These are phyloP conservation scores for Lepus americanus DNA, from an alignment of 2,113 vertebrate species.

Conservation along the genomic window DNA sequence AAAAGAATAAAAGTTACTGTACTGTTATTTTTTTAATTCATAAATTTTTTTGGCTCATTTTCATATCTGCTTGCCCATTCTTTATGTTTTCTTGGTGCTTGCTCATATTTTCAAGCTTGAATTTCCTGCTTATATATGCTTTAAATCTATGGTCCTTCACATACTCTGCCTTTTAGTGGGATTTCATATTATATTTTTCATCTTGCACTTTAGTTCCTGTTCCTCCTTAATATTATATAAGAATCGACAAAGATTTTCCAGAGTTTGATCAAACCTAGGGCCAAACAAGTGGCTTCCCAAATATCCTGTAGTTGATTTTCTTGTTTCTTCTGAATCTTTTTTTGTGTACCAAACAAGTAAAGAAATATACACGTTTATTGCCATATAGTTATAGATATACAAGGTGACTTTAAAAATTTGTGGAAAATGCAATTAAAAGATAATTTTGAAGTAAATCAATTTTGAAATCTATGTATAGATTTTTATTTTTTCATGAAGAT, in stretches of 20 bases:
- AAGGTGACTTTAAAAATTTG: too few relatives aligned
- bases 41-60: neutral
- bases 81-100: neutral
- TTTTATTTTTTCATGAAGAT: neutral
- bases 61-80: neutral
- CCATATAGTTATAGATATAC: neutral
- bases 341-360: neutral
- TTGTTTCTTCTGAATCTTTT: neutral
- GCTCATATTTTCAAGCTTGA: neutral
- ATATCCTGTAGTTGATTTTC: neutral
- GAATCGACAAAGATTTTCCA: neutral
- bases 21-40: neutral
- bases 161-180: neutral
- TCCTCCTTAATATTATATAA: neutral
- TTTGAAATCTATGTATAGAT: too few relatives aligned
- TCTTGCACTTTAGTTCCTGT: neutral
- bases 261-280: neutral
- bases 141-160: neutral
- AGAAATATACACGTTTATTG: neutral
- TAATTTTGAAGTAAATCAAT: too few relatives aligned
- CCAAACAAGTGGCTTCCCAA: neutral
- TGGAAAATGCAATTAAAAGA: too few relatives aligned
- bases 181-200: neutral
- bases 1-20: neutral
- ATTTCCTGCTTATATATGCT: neutral